These are phyloP conservation scores for Gallinago solitaria DNA, from an alignment of 2,797 vertebrate species.

Conservation along the genomic window DNA sequence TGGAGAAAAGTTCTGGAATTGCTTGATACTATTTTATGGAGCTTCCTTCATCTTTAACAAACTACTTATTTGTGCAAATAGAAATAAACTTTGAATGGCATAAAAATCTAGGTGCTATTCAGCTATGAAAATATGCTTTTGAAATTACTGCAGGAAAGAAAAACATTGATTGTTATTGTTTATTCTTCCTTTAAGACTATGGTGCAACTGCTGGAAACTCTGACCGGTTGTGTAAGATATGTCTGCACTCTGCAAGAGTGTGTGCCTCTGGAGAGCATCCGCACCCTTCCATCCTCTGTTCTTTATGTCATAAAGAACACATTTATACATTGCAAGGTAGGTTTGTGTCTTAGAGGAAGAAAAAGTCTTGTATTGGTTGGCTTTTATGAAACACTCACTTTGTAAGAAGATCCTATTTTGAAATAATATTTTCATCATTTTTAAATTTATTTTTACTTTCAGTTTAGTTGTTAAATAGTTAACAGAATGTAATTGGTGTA, in stretches of 20 bases:
- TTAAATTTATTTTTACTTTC: background rate
- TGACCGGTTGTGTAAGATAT: conserved; percentile 83
- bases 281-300: conserved; percentile 84
- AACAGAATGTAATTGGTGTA: background rate
- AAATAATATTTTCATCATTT: rapidly evolving
- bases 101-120: background rate
- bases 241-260: conserved; percentile 79
- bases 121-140: background rate
- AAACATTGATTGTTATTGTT: background rate
- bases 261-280: conserved; percentile 78
- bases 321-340: conserved; percentile 92
- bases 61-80: background rate
- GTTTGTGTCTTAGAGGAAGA: background rate
- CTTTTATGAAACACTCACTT: background rate
- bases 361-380: background rate
- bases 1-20: background rate
- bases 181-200: conserved; percentile 74
- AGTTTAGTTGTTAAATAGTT: background rate
- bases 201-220: conserved; percentile 84
- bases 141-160: background rate
- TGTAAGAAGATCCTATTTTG: background rate
- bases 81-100: background rate
- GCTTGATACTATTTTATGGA: background rate
- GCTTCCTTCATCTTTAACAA: background rate
- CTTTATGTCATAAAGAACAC: conserved; percentile 86